These are phyloP conservation scores for Phaetusa simplex DNA, from an alignment of 2,113 vertebrate species.

Conservation along the genomic window DNA sequence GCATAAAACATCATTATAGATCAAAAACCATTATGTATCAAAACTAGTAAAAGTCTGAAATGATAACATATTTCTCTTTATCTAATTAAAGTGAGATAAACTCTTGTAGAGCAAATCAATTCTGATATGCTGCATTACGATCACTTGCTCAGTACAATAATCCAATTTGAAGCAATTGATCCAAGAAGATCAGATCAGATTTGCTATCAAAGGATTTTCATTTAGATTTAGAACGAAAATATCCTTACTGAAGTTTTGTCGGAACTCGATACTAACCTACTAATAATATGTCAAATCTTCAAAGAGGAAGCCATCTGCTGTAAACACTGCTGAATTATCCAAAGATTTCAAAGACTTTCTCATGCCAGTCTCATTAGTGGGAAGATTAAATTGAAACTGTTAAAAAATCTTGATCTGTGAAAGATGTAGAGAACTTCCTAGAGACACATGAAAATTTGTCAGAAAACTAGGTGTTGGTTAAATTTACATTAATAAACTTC, in stretches of 20 bases:
- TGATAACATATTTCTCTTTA: neutral
- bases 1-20: neutral
- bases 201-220: conserved; percentile 27
- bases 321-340: neutral
- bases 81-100: conserved; percentile 32
- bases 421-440: neutral
- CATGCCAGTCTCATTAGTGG: neutral
- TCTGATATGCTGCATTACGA: neutral
- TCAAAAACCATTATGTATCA: neutral
- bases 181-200: neutral
- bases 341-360: conserved; percentile 22
- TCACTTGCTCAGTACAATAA: conserved; percentile 15
- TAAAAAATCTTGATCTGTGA: neutral
- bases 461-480: neutral
- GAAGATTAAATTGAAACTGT: conserved; percentile 3
- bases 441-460: neutral
- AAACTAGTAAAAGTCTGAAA: conserved; percentile 12
- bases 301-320: conserved; percentile 14
- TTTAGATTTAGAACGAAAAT: conserved; percentile 31
- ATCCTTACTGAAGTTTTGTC: conserved; percentile 22
- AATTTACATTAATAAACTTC: neutral
- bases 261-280: neutral
- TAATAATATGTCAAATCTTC: conserved; percentile 12
- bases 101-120: conserved; percentile 7
- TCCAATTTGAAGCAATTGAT: neutral